These are phyloP conservation scores for Sceloporus tristichus DNA, from an alignment of 2,113 vertebrate genomes.

Conservation along the genomic window DNA sequence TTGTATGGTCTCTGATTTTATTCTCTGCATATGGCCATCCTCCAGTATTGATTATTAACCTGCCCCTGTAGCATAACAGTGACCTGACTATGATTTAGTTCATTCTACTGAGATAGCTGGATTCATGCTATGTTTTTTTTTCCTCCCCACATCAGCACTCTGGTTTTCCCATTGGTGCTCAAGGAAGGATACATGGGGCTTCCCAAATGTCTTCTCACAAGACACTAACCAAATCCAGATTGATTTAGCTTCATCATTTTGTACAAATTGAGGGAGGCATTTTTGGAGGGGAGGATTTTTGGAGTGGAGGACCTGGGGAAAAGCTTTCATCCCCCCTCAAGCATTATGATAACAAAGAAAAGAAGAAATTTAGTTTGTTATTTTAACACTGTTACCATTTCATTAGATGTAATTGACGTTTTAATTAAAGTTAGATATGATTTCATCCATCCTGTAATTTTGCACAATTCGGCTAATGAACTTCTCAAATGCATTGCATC, in stretches of 20 bases:
- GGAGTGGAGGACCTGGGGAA: neutral
- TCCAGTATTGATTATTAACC: neutral
- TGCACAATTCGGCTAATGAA: neutral
- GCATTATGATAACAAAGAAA: neutral
- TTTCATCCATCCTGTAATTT: neutral
- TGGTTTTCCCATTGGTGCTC: neutral
- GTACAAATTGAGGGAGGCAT: too few species aligned
- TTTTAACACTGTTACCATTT: neutral
- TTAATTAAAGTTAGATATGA: neutral
- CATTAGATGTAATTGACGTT: neutral
- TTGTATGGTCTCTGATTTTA: neutral
- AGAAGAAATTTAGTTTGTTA: neutral
- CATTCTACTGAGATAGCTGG: neutral
- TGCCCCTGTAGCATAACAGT: neutral
- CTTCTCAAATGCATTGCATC: neutral
- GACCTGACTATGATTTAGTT: neutral
- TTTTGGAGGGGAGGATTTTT: neutral
- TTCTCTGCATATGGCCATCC: neutral
- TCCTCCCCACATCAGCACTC: neutral
- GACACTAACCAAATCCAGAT: neutral
- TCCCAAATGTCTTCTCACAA: neutral
- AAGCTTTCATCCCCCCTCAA: neutral
- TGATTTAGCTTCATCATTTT: neutral
- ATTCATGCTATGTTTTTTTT: neutral
- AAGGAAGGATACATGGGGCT: neutral